Evolutionary conservation across 2,113 vertebrate species (phyloP).

Genomic region (Chaenocephalus aceratus): DNA sequence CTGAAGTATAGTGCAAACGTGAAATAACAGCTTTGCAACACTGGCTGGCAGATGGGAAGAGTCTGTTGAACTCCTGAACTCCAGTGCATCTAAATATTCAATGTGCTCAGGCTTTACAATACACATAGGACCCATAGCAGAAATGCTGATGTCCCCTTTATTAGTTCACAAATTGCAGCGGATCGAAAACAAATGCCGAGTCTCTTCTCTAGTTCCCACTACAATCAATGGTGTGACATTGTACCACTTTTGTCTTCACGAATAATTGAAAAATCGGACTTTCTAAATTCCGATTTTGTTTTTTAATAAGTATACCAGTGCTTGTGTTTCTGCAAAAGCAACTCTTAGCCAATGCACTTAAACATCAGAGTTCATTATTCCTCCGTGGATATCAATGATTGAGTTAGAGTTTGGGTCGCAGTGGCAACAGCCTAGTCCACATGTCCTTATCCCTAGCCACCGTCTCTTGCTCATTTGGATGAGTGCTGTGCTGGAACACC

Average conservation of each 20-base stretch:
- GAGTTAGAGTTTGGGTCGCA: neutral
- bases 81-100: neutral
- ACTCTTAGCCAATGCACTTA: too few species aligned
- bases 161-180: neutral
- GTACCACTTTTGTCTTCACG: neutral
- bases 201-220: neutral
- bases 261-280: neutral
- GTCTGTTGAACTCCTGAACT: neutral
- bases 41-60: neutral
- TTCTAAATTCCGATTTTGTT: too few species aligned
- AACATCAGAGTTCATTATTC: too few species aligned
- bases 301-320: neutral
- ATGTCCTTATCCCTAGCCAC: neutral
- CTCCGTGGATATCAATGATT: too few species aligned
- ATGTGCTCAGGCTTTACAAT: neutral
- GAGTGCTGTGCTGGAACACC: neutral
- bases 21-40: neutral
- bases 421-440: slow-evolving; percentile 1
- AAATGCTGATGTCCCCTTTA: neutral
- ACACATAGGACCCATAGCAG: neutral
- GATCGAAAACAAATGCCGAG: neutral
- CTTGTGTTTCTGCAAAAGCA: neutral
- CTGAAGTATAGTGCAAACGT: neutral
- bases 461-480: neutral
- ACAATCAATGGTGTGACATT: neutral